These are phyloP conservation scores for Gadopsis bispinosus DNA, from an alignment of 2,797 vertebrate species.

Conservation along the genomic window DNA sequence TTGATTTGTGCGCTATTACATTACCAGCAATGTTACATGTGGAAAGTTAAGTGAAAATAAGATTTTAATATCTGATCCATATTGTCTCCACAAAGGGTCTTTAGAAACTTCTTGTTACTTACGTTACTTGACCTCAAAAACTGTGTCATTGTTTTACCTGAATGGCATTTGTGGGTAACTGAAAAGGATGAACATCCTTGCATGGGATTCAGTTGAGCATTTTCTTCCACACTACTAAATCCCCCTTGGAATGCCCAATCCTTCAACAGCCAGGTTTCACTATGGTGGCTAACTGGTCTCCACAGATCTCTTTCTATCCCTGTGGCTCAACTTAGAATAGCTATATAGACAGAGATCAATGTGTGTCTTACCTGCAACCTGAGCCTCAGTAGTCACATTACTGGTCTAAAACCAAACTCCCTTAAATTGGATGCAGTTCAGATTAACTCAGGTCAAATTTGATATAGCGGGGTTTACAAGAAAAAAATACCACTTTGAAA, in stretches of 20 bases:
- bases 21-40: neutral
- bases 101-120: neutral
- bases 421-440: constrained; percentile 48
- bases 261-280: constrained; percentile 74
- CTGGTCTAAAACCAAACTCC: constrained; percentile 47
- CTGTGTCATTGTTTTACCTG: constrained; percentile 15
- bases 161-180: constrained; percentile 35
- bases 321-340: constrained; percentile 48
- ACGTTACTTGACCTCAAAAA: neutral
- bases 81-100: neutral
- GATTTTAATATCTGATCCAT: neutral
- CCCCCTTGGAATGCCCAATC: constrained; percentile 78
- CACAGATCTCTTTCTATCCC: constrained; percentile 74
- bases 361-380: constrained; percentile 65
- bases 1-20: neutral
- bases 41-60: neutral
- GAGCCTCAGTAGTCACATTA: constrained; percentile 58
- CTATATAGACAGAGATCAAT: constrained; percentile 43
- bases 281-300: constrained; percentile 41
- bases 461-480: constrained; percentile 16
- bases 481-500: constrained; percentile 38
- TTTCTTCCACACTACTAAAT: constrained; percentile 76
- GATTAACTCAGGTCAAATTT: constrained; percentile 52
- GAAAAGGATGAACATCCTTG: constrained; percentile 35
- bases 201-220: constrained; percentile 62